These are phyloP conservation scores for Sciurus niger DNA, from an alignment of 2,113 vertebrate species.

Conservation along the genomic window DNA sequence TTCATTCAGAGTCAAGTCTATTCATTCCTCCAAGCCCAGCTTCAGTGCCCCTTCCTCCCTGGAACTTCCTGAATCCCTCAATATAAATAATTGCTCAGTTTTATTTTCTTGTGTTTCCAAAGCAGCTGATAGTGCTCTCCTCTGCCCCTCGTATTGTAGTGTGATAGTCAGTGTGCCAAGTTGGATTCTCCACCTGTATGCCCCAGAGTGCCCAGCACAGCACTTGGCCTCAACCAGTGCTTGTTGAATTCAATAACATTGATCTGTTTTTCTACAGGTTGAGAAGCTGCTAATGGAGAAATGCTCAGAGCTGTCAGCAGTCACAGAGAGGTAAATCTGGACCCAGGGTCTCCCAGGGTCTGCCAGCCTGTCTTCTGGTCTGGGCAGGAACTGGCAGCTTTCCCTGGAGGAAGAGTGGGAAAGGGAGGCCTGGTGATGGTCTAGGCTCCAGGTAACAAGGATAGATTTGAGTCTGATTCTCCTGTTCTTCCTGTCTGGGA, in stretches of 20 bases:
- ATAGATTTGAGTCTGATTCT: background rate
- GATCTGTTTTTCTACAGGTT: constrained; percentile 88
- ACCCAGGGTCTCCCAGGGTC: background rate
- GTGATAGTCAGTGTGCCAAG: background rate
- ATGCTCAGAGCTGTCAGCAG: constrained; percentile 95
- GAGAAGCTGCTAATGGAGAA: constrained; percentile 95
- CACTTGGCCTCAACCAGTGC: background rate
- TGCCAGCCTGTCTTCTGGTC: background rate
- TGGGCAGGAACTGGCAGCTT: background rate
- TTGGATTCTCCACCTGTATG: background rate
- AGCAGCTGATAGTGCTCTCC: background rate
- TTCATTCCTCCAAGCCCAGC: background rate
- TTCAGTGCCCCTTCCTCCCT: background rate
- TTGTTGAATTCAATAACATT: background rate
- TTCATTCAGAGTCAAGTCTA: background rate
- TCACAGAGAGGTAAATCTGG: constrained; percentile 94
- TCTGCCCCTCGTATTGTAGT: background rate
- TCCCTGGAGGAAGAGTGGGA: background rate
- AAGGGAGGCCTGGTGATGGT: accelerated
- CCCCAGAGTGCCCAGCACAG: background rate
- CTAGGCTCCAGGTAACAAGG: background rate
- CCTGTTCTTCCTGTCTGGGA: background rate
- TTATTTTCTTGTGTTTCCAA: background rate
- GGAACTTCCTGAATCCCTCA: background rate
- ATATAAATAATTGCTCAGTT: background rate